phyloP scores from a whole-genome alignment of 2,113 vertebrate species.

The Siniperca knerii region DNA sequence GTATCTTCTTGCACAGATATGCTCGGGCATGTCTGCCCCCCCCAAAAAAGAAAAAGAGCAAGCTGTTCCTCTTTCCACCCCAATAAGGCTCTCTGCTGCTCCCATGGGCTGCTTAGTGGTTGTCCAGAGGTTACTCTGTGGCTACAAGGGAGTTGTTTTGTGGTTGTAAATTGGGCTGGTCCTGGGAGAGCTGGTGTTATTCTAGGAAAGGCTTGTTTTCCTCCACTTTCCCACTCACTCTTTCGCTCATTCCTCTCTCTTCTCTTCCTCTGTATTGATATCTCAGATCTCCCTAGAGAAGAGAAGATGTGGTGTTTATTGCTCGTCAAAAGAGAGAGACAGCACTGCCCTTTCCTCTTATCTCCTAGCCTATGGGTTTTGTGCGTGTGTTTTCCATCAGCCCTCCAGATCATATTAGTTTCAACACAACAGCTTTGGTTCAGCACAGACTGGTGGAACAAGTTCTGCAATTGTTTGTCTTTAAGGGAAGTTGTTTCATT shows the following conservation, averaged over 20 bases:
- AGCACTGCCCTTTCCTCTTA: constrained; percentile 67
- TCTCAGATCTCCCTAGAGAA: constrained; percentile 59
- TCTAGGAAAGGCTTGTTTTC: constrained; percentile 79
- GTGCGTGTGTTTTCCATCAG: constrained; percentile 36
- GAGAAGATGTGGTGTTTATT: constrained; percentile 66
- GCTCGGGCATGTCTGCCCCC: constrained; percentile 14
- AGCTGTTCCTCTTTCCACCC: constrained; percentile 31
- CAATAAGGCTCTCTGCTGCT: constrained; percentile 52
- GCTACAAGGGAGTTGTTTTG: constrained; percentile 78
- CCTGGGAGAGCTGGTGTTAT: constrained; percentile 78
- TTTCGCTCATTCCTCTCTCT: constrained; percentile 38
- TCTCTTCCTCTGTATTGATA: constrained; percentile 66
- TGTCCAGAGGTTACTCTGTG: constrained; percentile 75
- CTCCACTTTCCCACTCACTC: constrained; percentile 57
- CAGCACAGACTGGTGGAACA: constrained; percentile 68
- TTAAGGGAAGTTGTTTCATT: constrained; percentile 54
- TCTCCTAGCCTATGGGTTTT: constrained; percentile 37
- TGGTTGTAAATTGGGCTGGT: constrained; percentile 79
- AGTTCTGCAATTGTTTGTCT: constrained; percentile 69
- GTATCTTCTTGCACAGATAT: not conserved
- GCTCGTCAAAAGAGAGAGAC: constrained; percentile 68
- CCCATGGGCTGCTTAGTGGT: constrained; percentile 64
- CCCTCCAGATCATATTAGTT: constrained; percentile 60
- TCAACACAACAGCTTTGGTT: constrained; percentile 60
- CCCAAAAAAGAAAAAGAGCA: not conserved